Evolutionary conservation across 2,797 vertebrate species (phyloP).

Genomic region (Cirrhinus mrigala): DNA sequence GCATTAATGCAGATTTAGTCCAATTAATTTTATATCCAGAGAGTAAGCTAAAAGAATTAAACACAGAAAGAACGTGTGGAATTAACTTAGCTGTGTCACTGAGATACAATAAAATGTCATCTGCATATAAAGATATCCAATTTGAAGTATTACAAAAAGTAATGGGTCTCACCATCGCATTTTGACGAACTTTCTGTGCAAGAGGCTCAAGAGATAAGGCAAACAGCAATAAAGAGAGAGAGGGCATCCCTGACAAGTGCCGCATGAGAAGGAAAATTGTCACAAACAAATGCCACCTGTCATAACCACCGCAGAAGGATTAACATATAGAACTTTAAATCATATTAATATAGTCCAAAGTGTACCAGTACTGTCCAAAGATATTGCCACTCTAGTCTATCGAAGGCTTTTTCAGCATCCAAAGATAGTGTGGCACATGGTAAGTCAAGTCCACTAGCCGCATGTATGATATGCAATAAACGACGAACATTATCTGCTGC

Average conservation of each 20-base stretch:
- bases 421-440: too few species aligned
- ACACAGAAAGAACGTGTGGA: background rate
- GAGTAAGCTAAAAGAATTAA: slow-evolving; percentile 24
- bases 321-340: slow-evolving; percentile 9
- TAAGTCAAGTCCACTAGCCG: too few species aligned
- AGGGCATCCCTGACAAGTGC: slow-evolving; percentile 35
- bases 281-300: slow-evolving; percentile 1
- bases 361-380: background rate
- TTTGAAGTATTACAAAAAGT: too few species aligned
- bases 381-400: background rate
- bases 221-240: slow-evolving; percentile 13
- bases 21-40: slow-evolving; percentile 40
- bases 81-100: background rate
- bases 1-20: slow-evolving; percentile 11
- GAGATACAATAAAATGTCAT: background rate
- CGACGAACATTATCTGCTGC: background rate
- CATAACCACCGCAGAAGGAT: slow-evolving; percentile 23
- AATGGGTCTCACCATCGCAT: background rate
- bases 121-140: too few species aligned
- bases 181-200: slow-evolving; percentile 21
- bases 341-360: background rate
- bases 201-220: slow-evolving; percentile 34
- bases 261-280: slow-evolving; percentile 8
- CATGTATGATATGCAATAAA: background rate
- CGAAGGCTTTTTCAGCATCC: background rate